Conservation (phyloP, 2,888 invertebrate genomes). For the Diabrotica balteata region DNA sequence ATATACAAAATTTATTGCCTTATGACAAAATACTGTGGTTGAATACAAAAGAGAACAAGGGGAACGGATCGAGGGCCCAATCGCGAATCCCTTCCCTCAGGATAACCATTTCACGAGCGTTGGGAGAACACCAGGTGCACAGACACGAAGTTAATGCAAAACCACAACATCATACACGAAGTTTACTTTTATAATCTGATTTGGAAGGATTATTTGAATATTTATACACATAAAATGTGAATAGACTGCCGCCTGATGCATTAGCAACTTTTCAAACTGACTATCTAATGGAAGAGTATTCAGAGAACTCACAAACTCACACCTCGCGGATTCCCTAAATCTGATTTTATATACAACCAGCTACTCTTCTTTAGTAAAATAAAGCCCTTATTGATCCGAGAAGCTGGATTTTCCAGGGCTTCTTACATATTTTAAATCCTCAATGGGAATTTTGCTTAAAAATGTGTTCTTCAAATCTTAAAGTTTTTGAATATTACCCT, state of each 20-base stretch:
- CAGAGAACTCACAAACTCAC: constrained; percentile 36
- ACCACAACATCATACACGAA: constrained; percentile 60
- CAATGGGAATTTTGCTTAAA: too few species aligned
- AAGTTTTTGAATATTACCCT: too few species aligned
- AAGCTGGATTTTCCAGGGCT: constrained; percentile 6
- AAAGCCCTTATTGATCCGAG: constrained; percentile 19
- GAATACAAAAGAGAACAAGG: not conserved
- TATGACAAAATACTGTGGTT: too few species aligned
- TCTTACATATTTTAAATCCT: not conserved
- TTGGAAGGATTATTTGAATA: constrained; percentile 60
- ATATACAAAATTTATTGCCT: too few species aligned
- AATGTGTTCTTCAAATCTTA: too few species aligned
- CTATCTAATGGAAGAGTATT: constrained; percentile 55
- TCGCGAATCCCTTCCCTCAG: not conserved
- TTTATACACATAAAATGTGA: constrained; percentile 59
- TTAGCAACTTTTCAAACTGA: constrained; percentile 57
- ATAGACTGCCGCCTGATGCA: constrained; percentile 54
- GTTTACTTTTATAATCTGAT: constrained; percentile 60
- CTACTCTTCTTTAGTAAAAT: constrained; percentile 16
- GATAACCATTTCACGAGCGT: constrained; percentile 37
- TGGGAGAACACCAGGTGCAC: constrained; percentile 52
- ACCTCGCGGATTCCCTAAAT: constrained; percentile 23
- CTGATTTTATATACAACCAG: constrained; percentile 21
- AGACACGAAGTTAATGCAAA: constrained; percentile 56
- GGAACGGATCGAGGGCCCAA: not conserved